Conservation (phyloP, 2,888 invertebrate genomes). For the Lymantria dispar region DNA sequence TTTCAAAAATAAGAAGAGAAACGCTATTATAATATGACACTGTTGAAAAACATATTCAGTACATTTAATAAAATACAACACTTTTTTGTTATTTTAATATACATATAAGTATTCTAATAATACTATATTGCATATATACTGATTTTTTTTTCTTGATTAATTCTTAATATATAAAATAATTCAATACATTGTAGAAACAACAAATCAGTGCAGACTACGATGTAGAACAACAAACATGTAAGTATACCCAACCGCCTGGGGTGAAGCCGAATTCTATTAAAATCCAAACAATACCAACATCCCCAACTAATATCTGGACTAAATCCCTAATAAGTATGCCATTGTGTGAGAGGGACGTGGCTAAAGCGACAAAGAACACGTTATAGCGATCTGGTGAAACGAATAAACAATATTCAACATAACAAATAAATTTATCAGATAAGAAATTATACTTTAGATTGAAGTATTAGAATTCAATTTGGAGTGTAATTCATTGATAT, state of each 20-base stretch:
- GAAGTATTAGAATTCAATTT: constrained; percentile 19
- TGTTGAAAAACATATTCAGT: too few species aligned
- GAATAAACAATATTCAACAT: constrained; percentile 12
- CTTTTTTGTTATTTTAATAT: too few species aligned
- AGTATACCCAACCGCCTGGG: constrained; percentile 71
- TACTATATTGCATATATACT: too few species aligned
- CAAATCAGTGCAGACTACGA: constrained; percentile 45
- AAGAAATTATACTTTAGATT: constrained; percentile 24
- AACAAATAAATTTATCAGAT: constrained; percentile 1
- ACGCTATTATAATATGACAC: too few species aligned
- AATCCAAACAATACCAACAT: constrained; percentile 79
- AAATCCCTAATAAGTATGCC: constrained; percentile 83
- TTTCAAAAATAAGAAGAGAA: too few species aligned
- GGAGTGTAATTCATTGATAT: constrained; percentile 14
- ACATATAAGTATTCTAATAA: too few species aligned
- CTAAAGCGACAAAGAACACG: constrained; percentile 79
- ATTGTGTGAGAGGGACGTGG: constrained; percentile 81
- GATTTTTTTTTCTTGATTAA: too few species aligned
- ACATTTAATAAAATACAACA: too few species aligned
- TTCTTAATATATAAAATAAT: too few species aligned
- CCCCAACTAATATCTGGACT: constrained; percentile 83
- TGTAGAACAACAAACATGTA: constrained; percentile 34
- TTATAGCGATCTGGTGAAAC: constrained; percentile 72
- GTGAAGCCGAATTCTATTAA: constrained; percentile 78
- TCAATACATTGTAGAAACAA: neutral